Conservation (phyloP, 2,113 vertebrate genomes). For the Xenopus tropicalis region DNA sequence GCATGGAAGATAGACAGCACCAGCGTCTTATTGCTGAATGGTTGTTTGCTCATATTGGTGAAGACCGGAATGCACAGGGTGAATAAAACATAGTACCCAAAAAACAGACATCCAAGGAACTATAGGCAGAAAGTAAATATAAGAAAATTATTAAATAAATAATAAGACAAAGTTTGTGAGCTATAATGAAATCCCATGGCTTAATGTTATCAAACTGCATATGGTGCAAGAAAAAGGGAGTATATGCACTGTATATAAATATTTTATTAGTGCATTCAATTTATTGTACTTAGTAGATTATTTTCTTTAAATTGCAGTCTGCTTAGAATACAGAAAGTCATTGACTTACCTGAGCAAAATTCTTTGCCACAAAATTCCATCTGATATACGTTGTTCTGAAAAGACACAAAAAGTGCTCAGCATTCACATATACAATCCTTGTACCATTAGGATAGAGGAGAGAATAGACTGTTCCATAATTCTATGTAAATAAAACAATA, state of each 20-base stretch:
- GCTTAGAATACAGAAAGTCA: not conserved
- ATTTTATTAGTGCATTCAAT: no score
- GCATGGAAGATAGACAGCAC: conserved; percentile 76
- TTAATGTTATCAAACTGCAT: no score
- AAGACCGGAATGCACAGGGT: conserved; percentile 76
- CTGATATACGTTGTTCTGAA: conserved; percentile 29
- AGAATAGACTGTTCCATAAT: no score
- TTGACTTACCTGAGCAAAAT: conserved; percentile 70
- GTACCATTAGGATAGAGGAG: no score
- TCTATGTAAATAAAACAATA: no score
- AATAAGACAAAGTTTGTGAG: not conserved
- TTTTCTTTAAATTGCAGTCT: not conserved
- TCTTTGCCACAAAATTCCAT: conserved; percentile 77
- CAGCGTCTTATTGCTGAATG: conserved; percentile 69
- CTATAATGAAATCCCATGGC: not conserved
- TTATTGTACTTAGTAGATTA: no score
- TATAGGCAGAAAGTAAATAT: conserved; percentile 45
- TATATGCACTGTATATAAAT: no score
- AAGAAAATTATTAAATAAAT: no score
- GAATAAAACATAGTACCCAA: conserved; percentile 74
- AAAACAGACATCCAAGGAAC: conserved; percentile 74
- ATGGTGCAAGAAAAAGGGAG: no score
- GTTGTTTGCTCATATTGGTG: conserved; percentile 66
- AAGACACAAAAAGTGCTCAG: not conserved
- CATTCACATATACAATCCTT: not conserved